Evolutionary conservation across 2,888 invertebrate genomes (phyloP), one percentile per base, ranked within the genome.

Genomic region (Callyntrura guangdongensis): DNA sequence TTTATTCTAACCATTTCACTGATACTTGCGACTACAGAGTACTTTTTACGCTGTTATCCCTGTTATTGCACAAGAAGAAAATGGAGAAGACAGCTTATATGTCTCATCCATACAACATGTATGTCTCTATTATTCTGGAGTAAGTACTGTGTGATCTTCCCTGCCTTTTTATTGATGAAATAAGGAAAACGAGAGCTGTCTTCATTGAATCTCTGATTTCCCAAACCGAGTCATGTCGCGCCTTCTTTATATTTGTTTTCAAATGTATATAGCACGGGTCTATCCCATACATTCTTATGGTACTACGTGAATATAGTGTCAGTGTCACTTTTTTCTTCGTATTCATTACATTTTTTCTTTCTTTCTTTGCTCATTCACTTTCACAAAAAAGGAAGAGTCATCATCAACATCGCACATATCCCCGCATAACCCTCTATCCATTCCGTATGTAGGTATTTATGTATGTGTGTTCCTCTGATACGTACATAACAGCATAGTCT

Each of bases 171-270:
- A 90, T 90, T 90, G 90, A 90, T 90, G 90, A 90, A 90, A 90
- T 90, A 90, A 90, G 90, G 90, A 90, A 90, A 86, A 86, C 47
- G 72, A 69, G 79, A 90, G 72, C 86, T 90, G 90, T 90, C 90
- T 86, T 90, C 90, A 90, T 90, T 90, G 90, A 86, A 90, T 90
- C 90, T 86, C 90, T 90, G 90, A 90, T 90, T 90, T 90, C 90
- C 86, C 90, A 90, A 64, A 90, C 83, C 86, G 90, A 83, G 82
- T 79, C 64, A 45, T 77, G 74, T 74, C 85, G 64, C 56, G 61
- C 61, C 45, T 89, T 27, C 27, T 36, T 59, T 49, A 11, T 82
- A 81, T 59, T 27, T 47, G 2, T 12, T 20, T 53, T 6, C 36
- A 36, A 83, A 45, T 53, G 25, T n/a, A 25, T 17, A 59, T 59